phyloP scores from a whole-genome alignment of 1,140 invertebrate species.

The Drosophila malerkotliana region DNA sequence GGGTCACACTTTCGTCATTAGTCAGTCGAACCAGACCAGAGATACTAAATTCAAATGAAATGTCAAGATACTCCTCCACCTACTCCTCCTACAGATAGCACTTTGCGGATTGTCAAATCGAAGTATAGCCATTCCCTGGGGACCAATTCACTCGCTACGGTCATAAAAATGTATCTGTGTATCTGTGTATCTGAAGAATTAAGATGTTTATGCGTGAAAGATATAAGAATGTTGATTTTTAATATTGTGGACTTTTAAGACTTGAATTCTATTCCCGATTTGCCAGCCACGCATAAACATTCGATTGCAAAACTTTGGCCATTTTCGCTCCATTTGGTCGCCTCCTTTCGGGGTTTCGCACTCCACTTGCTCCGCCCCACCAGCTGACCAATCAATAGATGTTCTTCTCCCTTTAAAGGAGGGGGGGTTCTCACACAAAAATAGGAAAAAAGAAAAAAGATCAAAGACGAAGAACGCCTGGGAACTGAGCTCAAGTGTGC shows the following conservation, averaged over 20 bases:
- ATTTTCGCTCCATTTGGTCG: slow-evolving; percentile 48
- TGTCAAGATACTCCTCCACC: background rate
- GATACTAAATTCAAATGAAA: slow-evolving; percentile 67
- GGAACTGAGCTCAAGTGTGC: slow-evolving; percentile 69
- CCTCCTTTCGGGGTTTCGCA: slow-evolving; percentile 45
- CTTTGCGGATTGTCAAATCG: slow-evolving; percentile 67
- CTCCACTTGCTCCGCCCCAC: slow-evolving; percentile 43
- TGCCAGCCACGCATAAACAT: slow-evolving; percentile 22
- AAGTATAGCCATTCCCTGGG: slow-evolving; percentile 69
- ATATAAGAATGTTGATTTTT: too few species aligned
- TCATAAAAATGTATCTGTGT: slow-evolving; percentile 61
- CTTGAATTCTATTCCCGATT: background rate
- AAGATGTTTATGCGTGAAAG: too few species aligned
- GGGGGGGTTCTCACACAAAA: slow-evolving; percentile 14
- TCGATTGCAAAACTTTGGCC: slow-evolving; percentile 25
- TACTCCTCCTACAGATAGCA: slow-evolving; percentile 16
- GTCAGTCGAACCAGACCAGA: slow-evolving; percentile 43
- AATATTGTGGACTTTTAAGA: too few species aligned
- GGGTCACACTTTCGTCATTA: slow-evolving; percentile 72
- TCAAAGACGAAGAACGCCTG: slow-evolving; percentile 64
- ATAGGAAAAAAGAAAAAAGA: slow-evolving; percentile 26
- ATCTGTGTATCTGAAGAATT: slow-evolving; percentile 1
- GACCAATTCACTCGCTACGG: slow-evolving; percentile 64
- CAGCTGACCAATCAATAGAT: slow-evolving; percentile 47
- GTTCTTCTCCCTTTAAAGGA: slow-evolving; percentile 1